A percentile compares a stretch with the other conserved stretches of the same genome.
phyloP scores from a whole-genome alignment of 2,888 invertebrate species.

The Lamproptera curius region DNA sequence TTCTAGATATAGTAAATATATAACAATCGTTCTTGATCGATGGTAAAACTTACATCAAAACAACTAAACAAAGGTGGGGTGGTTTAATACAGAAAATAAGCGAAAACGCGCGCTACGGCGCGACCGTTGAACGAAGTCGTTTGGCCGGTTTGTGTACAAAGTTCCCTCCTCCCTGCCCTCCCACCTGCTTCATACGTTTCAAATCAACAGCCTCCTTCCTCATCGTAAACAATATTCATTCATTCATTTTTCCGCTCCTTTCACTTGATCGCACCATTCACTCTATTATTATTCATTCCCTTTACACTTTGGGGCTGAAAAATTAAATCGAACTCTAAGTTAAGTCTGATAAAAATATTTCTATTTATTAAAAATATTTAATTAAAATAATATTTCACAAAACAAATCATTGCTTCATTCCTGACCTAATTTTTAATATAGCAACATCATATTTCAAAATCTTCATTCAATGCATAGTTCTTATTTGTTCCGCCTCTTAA shows the following conservation, averaged over 20 bases:
- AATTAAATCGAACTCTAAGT: neutral
- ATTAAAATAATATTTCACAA: too few relatives aligned
- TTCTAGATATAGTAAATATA: slow-evolving; percentile 27
- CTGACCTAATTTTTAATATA: slow-evolving; percentile 9
- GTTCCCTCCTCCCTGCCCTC: slow-evolving; percentile 48
- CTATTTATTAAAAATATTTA: too few relatives aligned
- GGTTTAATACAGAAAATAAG: slow-evolving; percentile 53
- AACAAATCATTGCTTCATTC: too few relatives aligned
- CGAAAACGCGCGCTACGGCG: slow-evolving; percentile 60
- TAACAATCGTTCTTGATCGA: slow-evolving; percentile 19
- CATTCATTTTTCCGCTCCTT: slow-evolving; percentile 27
- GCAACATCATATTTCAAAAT: slow-evolving; percentile 22
- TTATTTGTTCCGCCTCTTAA: slow-evolving; percentile 33
- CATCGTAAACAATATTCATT: slow-evolving; percentile 25
- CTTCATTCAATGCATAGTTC: slow-evolving; percentile 38
- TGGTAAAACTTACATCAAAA: slow-evolving; percentile 24
- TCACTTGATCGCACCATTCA: slow-evolving; percentile 27
- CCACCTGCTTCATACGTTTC: slow-evolving; percentile 38
- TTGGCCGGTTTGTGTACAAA: slow-evolving; percentile 61
- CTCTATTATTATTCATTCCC: slow-evolving; percentile 13
- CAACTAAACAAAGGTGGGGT: slow-evolving; percentile 67
- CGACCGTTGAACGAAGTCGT: slow-evolving; percentile 75
- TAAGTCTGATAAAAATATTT: too few relatives aligned
- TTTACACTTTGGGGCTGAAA: too few relatives aligned
- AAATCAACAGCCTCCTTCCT: slow-evolving; percentile 55